phyloP scores from a whole-genome alignment of 2,888 invertebrate species.

The Drosophila leonis region DNA sequence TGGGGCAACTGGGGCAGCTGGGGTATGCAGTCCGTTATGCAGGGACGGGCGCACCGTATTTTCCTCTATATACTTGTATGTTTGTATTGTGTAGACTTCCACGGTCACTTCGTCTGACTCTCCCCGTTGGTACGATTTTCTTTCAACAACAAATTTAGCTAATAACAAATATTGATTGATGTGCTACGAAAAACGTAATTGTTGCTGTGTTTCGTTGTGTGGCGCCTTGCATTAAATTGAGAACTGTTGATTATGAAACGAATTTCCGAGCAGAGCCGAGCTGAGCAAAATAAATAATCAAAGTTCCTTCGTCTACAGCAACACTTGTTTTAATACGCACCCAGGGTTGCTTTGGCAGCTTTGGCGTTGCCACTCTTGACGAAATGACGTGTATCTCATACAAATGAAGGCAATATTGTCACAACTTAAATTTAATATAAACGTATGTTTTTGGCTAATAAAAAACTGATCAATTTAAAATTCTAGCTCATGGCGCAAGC shows the following conservation, averaged over 20 bases:
- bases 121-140: slow-evolving; percentile 45
- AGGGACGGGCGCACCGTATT: slow-evolving; percentile 28
- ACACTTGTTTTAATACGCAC: slow-evolving; percentile 63
- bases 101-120: slow-evolving; percentile 43
- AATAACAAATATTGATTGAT: slow-evolving; percentile 35
- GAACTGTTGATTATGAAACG: slow-evolving; percentile 74
- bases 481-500: not conserved
- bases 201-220: slow-evolving; percentile 35
- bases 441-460: not conserved
- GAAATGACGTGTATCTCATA: slow-evolving; percentile 60
- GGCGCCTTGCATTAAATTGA: slow-evolving; percentile 25
- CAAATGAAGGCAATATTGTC: too few species aligned
- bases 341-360: slow-evolving; percentile 57
- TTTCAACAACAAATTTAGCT: slow-evolving; percentile 60
- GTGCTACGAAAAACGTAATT: slow-evolving; percentile 31
- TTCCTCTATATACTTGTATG: slow-evolving; percentile 30
- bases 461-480: not conserved
- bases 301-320: slow-evolving; percentile 55
- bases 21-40: not conserved
- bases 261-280: slow-evolving; percentile 47
- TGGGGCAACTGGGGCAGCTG: slow-evolving; percentile 4
- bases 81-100: slow-evolving; percentile 48
- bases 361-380: slow-evolving; percentile 55
- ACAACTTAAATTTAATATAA: not conserved
- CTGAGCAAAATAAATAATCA: slow-evolving; percentile 59